These are phyloP conservation scores for Calephelis perditalis DNA, from an alignment of 2,888 invertebrate species.

Conservation along the genomic window DNA sequence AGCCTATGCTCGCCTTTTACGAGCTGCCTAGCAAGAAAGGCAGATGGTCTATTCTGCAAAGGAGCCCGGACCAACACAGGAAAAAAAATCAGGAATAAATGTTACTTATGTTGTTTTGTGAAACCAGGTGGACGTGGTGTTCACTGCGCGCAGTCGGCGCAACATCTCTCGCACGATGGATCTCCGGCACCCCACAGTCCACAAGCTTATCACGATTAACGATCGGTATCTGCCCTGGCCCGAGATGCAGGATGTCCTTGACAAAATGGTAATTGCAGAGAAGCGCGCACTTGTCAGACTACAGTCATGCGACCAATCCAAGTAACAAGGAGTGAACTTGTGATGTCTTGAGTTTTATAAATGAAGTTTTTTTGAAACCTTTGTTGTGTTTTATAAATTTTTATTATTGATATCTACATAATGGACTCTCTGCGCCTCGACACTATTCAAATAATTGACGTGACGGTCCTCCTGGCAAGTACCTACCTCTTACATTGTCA, in stretches of 20 bases:
- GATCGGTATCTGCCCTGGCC: conserved; percentile 64
- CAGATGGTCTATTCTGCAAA: no score
- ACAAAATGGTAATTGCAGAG: conserved; percentile 55
- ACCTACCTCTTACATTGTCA: no score
- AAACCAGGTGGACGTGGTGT: conserved; percentile 56
- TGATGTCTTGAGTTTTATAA: neutral
- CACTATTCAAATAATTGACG: no score
- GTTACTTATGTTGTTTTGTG: neutral
- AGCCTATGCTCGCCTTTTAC: no score
- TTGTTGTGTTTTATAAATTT: neutral
- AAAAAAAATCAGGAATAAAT: no score
- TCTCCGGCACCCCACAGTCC: conserved; percentile 49
- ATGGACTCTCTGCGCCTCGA: no score
- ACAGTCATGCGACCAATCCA: conserved; percentile 36
- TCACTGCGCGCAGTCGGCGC: conserved; percentile 40
- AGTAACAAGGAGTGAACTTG: neutral
- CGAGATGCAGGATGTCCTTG: conserved; percentile 53
- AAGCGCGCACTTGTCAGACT: conserved; percentile 38
- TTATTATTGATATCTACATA: no score
- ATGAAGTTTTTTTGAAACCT: no score
- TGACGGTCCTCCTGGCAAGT: no score
- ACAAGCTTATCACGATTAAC: conserved; percentile 54
- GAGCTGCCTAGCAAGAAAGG: no score
- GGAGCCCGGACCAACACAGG: no score
- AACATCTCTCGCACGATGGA: conserved; percentile 61